These are phyloP conservation scores for Corydoras maculifer DNA, from an alignment of 2,113 vertebrate species.

Conservation along the genomic window DNA sequence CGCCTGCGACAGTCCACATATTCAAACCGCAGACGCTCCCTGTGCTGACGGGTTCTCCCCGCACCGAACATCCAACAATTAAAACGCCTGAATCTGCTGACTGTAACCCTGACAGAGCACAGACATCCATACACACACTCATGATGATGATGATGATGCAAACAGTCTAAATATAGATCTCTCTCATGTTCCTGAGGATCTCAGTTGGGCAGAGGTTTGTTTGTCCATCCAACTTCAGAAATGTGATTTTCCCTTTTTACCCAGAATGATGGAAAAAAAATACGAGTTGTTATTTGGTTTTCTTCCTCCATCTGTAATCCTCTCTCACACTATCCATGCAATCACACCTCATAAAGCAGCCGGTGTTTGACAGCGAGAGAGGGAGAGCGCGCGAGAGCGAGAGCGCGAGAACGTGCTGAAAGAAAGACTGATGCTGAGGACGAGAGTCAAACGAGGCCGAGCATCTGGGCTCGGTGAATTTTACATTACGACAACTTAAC, in stretches of 20 bases:
- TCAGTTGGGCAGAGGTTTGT: background rate
- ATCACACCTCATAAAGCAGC: conserved; percentile 29
- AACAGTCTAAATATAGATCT: background rate
- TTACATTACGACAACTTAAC: background rate
- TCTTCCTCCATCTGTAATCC: conserved; percentile 14
- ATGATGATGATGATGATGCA: no score
- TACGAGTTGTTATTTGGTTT: conserved; percentile 2
- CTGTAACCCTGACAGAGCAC: no score
- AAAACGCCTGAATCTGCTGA: no score
- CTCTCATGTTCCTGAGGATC: conserved; percentile 18
- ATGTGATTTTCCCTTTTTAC: conserved; percentile 20
- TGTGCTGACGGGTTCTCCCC: no score
- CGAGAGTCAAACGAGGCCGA: no score
- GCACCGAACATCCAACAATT: no score
- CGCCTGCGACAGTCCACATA: background rate
- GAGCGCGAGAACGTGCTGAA: no score
- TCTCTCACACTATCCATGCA: conserved; percentile 24
- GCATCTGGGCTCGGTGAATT: background rate
- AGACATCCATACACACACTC: no score
- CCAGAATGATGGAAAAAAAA: background rate
- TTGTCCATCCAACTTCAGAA: conserved; percentile 2
- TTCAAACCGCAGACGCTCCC: background rate
- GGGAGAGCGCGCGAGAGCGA: no score
- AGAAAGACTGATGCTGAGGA: no score
- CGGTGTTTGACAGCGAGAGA: conserved; percentile 6